A percentile compares a stretch with the other conserved stretches of the same genome.
phyloP scores from a whole-genome alignment of 2,888 invertebrate species.

The Drosophila neonasuta region DNA sequence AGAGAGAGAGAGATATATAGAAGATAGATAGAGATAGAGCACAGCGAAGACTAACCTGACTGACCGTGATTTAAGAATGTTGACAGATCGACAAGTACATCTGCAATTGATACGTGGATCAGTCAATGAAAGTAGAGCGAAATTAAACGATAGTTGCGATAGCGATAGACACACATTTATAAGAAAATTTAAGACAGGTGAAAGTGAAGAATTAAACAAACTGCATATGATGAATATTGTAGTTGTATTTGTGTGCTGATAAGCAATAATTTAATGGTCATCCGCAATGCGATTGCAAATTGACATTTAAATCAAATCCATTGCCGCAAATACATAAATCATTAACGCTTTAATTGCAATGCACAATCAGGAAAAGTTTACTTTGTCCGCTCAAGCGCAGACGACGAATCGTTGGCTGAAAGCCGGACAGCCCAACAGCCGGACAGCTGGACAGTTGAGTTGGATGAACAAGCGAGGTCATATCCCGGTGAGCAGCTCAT shows the following conservation, averaged over 20 bases:
- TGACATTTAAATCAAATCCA: constrained; percentile 67
- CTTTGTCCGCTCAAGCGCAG: constrained; percentile 44
- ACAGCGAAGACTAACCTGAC: constrained; percentile 81
- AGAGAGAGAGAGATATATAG: too few species aligned
- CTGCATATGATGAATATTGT: background rate
- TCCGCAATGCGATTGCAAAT: constrained; percentile 28
- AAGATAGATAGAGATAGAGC: constrained; percentile 29
- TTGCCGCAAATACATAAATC: constrained; percentile 68
- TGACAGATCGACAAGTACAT: constrained; percentile 82
- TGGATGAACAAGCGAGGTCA: constrained; percentile 42
- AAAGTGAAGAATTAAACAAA: background rate
- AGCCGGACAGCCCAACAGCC: background rate
- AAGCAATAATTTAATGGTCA: constrained; percentile 26
- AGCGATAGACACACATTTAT: constrained; percentile 6
- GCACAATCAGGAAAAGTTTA: constrained; percentile 65
- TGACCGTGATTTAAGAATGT: constrained; percentile 82
- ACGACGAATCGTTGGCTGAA: constrained; percentile 14
- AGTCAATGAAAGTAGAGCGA: constrained; percentile 56
- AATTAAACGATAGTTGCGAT: constrained; percentile 38
- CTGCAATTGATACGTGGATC: constrained; percentile 79
- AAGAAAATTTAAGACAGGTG: constrained; percentile 13
- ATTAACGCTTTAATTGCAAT: constrained; percentile 72
- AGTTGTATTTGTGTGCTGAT: constrained; percentile 3
- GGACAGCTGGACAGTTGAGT: constrained; percentile 11
- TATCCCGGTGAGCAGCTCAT: constrained; percentile 57